Evolutionary conservation across 2,888 invertebrate genomes (phyloP).

Genomic region (Drosophila mercatorum): DNA sequence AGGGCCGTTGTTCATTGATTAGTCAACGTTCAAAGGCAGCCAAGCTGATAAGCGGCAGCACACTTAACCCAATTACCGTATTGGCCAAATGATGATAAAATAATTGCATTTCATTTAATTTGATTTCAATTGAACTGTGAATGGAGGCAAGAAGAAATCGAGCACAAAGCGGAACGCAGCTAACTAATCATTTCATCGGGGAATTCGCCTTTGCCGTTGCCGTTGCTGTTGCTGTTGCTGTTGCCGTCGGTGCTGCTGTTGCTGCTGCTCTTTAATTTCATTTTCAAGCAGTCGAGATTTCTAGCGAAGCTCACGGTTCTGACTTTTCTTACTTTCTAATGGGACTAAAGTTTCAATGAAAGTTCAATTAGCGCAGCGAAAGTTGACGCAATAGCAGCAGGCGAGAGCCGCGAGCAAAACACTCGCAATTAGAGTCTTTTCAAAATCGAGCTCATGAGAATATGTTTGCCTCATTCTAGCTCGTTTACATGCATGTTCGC

Average conservation of each 20-base stretch:
- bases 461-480: not conserved
- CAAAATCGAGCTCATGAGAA: slow-evolving; percentile 7
- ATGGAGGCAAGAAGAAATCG: slow-evolving; percentile 24
- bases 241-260: slow-evolving; percentile 13
- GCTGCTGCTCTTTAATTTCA: slow-evolving; percentile 59
- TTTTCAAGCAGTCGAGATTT: slow-evolving; percentile 58
- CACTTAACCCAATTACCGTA: slow-evolving; percentile 77
- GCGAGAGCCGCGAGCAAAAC: slow-evolving; percentile 16
- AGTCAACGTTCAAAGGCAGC: slow-evolving; percentile 39
- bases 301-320: slow-evolving; percentile 45
- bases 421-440: slow-evolving; percentile 3
- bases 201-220: slow-evolving; percentile 24
- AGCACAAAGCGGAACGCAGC: slow-evolving; percentile 38
- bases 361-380: slow-evolving; percentile 78
- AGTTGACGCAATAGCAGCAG: slow-evolving; percentile 57
- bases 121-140: slow-evolving; percentile 52
- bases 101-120: slow-evolving; percentile 79
- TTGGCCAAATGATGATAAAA: slow-evolving; percentile 69
- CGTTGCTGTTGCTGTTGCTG: slow-evolving; percentile 18
- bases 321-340: slow-evolving; percentile 71
- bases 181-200: slow-evolving; percentile 59
- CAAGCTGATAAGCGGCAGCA: slow-evolving; percentile 62
- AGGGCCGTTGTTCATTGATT: slow-evolving; percentile 56
- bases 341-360: slow-evolving; percentile 73
- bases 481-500: not conserved